These are phyloP conservation scores for Mareca strepera DNA, from an alignment of 2,797 vertebrate genomes.

Conservation along the genomic window DNA sequence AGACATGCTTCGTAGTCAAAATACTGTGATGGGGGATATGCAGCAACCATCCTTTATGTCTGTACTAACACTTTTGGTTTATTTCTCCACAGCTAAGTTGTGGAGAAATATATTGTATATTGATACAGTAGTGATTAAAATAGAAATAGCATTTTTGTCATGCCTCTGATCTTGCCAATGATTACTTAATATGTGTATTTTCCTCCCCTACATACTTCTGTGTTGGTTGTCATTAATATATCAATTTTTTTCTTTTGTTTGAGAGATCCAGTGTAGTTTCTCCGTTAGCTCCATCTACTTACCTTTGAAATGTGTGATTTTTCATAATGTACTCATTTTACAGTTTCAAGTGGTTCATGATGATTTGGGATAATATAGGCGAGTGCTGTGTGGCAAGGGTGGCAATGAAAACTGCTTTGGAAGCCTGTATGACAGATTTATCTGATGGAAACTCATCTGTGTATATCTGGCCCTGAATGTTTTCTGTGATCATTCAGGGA, in stretches of 20 bases:
- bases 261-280: not conserved
- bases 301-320: not conserved
- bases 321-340: not conserved
- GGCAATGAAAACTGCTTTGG: not conserved
- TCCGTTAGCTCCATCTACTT: not conserved
- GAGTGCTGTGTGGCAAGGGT: not conserved
- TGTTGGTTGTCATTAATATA: not conserved
- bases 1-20: not conserved
- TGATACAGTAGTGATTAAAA: not conserved
- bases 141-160: not conserved
- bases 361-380: not conserved
- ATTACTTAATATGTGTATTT: not conserved
- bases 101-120: not conserved
- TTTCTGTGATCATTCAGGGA: not conserved
- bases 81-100: not conserved
- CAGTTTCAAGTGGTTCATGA: not conserved
- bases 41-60: not conserved
- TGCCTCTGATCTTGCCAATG: not conserved
- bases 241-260: not conserved
- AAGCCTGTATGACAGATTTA: not conserved
- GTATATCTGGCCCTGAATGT: not conserved
- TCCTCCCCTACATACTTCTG: not conserved
- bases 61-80: not conserved
- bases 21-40: not conserved
- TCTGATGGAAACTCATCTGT: fast-evolving